Evolutionary conservation across 2,113 vertebrate genomes (phyloP), one percentile per base, ranked within the genome.

Genomic region (Elaphurus davidianus): DNA sequence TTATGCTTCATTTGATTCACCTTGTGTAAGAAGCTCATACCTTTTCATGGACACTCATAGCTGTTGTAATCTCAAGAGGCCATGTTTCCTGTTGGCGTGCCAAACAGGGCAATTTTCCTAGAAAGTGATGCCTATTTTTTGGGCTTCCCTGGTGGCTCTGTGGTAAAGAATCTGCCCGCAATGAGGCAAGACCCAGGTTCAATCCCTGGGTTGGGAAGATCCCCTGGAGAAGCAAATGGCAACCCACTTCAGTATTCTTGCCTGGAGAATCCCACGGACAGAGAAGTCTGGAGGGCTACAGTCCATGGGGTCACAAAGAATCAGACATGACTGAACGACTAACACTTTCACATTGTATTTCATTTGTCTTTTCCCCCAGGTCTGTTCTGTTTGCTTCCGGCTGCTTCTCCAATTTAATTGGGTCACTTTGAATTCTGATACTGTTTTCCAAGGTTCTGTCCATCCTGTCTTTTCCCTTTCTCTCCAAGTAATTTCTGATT

Each of bases 371-470:
- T 81, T 81, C 19, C 28, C 14, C 14, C 8, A 76, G 88, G 59
- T 88, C 82, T 64, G 13, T 97, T 91, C 52, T 88, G 76, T 94
- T 98, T 87, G 79, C 78, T 95, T 82, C 40, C 94, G 64, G 85
- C 71, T 88, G 23, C 43, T 85, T 97, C 78, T 79, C 33, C 85
- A 81, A 6, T 55, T 93, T 89, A 92, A 57, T 55, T 19, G 78
- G 90, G 91, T 97, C 91, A 76, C 87, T 97, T 71, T 96, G 57
- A 93, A 91, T 96, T 96, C 93, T n/a, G 82, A 93, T 23, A 52
- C 86, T 81, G 16, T 87, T 90, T 91, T 84, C 85, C 94, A 95
- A 92, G 86, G 84, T 81, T 86, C 57, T 95, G 52, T 96, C 67
- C 74, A 59, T 9, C 5, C 36, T 88, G 47, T 96, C 93, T 90